Conservation (phyloP, 1,140 invertebrate species). For the Brachionus sp. region DNA sequence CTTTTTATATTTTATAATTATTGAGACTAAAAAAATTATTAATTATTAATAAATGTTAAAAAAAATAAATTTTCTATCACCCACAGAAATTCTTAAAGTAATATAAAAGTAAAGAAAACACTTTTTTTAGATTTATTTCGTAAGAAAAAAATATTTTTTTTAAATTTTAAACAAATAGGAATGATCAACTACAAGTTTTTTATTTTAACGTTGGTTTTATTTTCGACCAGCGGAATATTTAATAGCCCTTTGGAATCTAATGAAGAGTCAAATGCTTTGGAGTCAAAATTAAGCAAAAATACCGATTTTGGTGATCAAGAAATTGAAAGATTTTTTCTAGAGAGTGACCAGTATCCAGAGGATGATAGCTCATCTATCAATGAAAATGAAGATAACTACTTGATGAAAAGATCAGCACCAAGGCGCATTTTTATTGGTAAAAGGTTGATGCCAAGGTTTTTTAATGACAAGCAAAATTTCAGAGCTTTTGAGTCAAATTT, state of each 20-base stretch:
- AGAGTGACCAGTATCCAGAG: background rate
- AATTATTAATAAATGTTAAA: background rate
- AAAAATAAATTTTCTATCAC: background rate
- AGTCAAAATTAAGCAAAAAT: background rate
- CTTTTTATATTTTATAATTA: background rate
- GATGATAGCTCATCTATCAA: background rate
- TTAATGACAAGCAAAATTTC: background rate
- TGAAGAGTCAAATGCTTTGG: background rate
- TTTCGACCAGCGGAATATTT: background rate
- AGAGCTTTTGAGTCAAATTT: background rate
- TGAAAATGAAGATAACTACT: background rate
- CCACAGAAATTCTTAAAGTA: background rate
- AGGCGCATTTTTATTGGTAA: constrained; percentile 42
- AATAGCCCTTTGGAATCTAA: background rate
- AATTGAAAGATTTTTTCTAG: background rate
- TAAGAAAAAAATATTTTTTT: background rate
- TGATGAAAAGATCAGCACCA: constrained; percentile 22
- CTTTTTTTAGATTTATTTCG: background rate
- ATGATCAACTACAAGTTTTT: background rate
- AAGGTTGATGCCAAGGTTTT: background rate
- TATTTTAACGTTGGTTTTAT: background rate
- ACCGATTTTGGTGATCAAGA: background rate
- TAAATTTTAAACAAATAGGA: background rate
- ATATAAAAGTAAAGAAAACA: background rate
- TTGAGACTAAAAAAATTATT: background rate